Conservation (phyloP, 1,140 invertebrate genomes). For the Chelonus insularis region DNA sequence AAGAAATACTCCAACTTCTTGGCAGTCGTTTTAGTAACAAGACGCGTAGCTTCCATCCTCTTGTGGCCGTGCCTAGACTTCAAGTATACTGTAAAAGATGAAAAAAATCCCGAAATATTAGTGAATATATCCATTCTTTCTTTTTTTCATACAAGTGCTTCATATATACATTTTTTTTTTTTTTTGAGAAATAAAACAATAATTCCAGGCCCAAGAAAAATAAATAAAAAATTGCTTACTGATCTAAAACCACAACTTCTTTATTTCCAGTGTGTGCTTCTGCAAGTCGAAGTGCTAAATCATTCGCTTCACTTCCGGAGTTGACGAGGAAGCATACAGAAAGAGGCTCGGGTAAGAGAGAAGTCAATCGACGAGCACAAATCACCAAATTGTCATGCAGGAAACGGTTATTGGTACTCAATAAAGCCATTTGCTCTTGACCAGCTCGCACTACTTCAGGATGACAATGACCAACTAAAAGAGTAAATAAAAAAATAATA, state of each 20-base stretch:
- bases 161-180: not conserved
- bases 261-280: slow-evolving; percentile 83
- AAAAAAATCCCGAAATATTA: not conserved
- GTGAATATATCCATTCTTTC: not conserved
- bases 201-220: not conserved
- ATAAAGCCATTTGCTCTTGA: slow-evolving; percentile 81
- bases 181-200: not conserved
- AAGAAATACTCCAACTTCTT: not conserved
- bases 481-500: slow-evolving; percentile 30
- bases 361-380: slow-evolving; percentile 82
- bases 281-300: slow-evolving; percentile 90
- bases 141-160: not conserved
- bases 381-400: slow-evolving; percentile 94
- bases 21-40: slow-evolving; percentile 5
- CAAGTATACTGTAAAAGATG: not conserved
- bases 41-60: not conserved
- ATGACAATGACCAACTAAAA: slow-evolving; percentile 94
- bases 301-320: slow-evolving; percentile 99
- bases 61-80: not conserved
- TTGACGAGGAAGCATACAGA: slow-evolving; percentile 97
- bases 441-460: slow-evolving; percentile 89
- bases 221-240: slow-evolving; percentile 70
- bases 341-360: slow-evolving; percentile 78
- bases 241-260: slow-evolving; percentile 92
- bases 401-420: slow-evolving; percentile 94